Evolutionary conservation across 92 coral and sea anemone species (phyloP).

Genomic region (Epizoanthus scotinus): DNA sequence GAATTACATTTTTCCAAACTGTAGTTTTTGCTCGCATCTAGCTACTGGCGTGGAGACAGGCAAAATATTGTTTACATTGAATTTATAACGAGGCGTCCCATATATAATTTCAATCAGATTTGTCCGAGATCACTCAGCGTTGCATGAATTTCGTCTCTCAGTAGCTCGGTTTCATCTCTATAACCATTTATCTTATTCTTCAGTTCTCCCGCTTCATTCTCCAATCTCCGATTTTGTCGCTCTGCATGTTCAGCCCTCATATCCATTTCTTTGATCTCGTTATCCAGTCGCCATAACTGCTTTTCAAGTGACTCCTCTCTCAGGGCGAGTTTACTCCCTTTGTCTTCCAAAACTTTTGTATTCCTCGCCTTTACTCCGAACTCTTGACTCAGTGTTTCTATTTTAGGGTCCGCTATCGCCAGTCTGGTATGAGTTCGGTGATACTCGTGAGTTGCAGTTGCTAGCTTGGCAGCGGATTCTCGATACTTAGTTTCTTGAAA

Average conservation of each 20-base stretch:
- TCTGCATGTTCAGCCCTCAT: constrained; percentile 72
- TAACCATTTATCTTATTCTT: constrained; percentile 52
- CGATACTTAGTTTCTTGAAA: constrained; percentile 61
- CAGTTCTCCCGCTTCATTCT: constrained; percentile 31
- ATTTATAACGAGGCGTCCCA: not conserved
- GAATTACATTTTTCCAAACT: no score
- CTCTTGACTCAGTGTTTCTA: constrained; percentile 48
- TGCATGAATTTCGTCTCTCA: constrained; percentile 39
- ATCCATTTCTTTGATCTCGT: constrained; percentile 46
- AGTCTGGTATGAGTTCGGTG: constrained; percentile 46
- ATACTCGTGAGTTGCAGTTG: constrained; percentile 47
- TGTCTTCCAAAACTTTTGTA: constrained; percentile 59
- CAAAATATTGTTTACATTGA: not conserved
- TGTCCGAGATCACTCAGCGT: constrained; percentile 41
- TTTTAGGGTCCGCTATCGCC: constrained; percentile 40
- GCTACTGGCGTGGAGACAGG: no score
- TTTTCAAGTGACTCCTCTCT: constrained; percentile 65
- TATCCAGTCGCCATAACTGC: constrained; percentile 46
- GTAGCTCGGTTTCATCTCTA: constrained; percentile 18
- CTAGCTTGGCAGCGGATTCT: constrained; percentile 56
- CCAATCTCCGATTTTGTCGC: constrained; percentile 53
- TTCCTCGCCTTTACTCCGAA: constrained; percentile 66
- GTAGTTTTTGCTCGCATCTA: no score
- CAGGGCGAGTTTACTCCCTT: constrained; percentile 73
- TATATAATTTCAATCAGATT: constrained; percentile 29